Evolutionary conservation across 2,888 invertebrate species (phyloP).

Genomic region (Anticlea derivata): DNA sequence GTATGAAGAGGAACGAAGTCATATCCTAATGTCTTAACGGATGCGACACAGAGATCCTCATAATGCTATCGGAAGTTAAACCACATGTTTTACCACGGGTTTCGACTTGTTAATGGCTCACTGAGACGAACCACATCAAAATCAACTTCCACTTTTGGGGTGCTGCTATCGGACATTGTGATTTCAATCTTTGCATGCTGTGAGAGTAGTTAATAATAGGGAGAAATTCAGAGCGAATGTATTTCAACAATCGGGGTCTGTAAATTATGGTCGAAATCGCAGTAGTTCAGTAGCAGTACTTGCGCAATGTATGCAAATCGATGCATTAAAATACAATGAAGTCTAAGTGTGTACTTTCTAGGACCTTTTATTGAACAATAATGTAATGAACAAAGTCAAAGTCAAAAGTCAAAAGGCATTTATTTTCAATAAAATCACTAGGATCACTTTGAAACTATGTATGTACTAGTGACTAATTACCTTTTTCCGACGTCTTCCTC

Average conservation of each 20-base stretch:
- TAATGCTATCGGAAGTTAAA: slow-evolving; percentile 70
- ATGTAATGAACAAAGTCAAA: too few relatives aligned
- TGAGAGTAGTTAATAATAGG: too few relatives aligned
- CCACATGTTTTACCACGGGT: slow-evolving; percentile 48
- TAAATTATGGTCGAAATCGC: neutral
- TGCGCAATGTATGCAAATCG: slow-evolving; percentile 3
- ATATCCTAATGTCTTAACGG: slow-evolving; percentile 67
- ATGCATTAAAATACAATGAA: slow-evolving; percentile 36
- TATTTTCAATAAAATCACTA: too few relatives aligned
- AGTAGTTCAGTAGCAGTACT: neutral
- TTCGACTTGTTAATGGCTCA: slow-evolving; percentile 55
- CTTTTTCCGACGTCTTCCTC: slow-evolving; percentile 90
- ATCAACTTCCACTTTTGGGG: slow-evolving; percentile 54
- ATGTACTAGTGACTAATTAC: slow-evolving; percentile 59
- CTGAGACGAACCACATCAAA: slow-evolving; percentile 54
- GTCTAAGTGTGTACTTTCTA: slow-evolving; percentile 18
- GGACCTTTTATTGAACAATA: slow-evolving; percentile 5
- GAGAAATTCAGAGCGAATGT: too few relatives aligned
- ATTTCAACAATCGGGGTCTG: neutral
- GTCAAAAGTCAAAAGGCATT: too few relatives aligned
- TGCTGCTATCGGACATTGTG: neutral
- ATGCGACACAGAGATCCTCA: slow-evolving; percentile 83
- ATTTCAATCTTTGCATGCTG: too few relatives aligned
- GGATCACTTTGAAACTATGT: too few relatives aligned
- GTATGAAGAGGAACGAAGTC: slow-evolving; percentile 86